phyloP scores from a whole-genome alignment of 2,888 invertebrate species.

The Limnephilus rhombicus region DNA sequence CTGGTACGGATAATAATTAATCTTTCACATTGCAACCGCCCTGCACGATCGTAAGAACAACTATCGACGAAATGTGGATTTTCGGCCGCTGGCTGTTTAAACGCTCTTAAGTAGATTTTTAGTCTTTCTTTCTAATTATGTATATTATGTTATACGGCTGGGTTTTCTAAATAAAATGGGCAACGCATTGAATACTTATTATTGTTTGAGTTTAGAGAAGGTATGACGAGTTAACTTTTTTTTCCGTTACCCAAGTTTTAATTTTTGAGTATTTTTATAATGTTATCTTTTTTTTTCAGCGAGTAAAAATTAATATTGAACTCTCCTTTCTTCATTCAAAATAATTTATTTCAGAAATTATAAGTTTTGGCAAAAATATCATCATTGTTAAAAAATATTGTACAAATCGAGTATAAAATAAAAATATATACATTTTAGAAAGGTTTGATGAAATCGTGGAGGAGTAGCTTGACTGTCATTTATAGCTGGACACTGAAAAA shows the following conservation, averaged over 20 bases:
- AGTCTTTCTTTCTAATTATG: background rate
- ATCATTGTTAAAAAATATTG: background rate
- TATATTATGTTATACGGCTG: background rate
- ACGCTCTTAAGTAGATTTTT: background rate
- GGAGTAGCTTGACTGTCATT: background rate
- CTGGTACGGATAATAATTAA: too few species aligned
- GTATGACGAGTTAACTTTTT: background rate
- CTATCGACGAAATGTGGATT: too few species aligned
- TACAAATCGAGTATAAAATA: background rate
- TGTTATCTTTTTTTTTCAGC: background rate
- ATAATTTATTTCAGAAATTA: background rate
- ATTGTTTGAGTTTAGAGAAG: too few species aligned
- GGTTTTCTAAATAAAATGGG: background rate
- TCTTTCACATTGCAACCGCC: too few species aligned
- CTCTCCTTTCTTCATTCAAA: background rate
- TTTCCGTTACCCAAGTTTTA: background rate
- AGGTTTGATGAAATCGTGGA: background rate
- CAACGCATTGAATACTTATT: too few species aligned
- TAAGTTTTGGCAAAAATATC: background rate
- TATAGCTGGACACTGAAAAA: background rate
- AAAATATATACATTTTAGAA: background rate
- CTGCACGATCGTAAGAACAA: too few species aligned
- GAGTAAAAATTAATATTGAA: background rate
- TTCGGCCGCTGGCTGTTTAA: too few species aligned
- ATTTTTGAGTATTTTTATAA: background rate